phyloP scores from a whole-genome alignment of 2,113 vertebrate genomes.

The Perca schrenkii region DNA sequence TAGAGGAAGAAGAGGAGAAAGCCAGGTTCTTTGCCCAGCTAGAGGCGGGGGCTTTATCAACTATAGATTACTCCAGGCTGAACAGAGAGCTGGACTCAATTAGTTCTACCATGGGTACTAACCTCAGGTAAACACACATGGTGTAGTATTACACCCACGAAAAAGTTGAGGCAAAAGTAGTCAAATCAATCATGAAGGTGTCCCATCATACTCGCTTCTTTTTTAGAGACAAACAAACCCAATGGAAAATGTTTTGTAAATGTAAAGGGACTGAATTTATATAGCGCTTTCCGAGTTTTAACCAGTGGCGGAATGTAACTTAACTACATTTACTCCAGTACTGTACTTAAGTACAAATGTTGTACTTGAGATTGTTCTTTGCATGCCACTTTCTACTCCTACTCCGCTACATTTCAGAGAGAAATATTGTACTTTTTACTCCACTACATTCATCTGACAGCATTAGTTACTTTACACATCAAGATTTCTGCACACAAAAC shows the following conservation, averaged over 20 bases:
- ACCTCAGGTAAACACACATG: slow-evolving; percentile 50
- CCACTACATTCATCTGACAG: too few relatives aligned
- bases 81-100: slow-evolving; percentile 90
- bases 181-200: background rate
- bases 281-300: too few relatives aligned
- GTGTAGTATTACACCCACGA: background rate
- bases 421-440: too few relatives aligned
- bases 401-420: too few relatives aligned
- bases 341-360: too few relatives aligned
- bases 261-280: too few relatives aligned
- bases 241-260: background rate
- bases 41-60: slow-evolving; percentile 86
- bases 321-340: too few relatives aligned
- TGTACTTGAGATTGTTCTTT: too few relatives aligned
- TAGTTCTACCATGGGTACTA: slow-evolving; percentile 72
- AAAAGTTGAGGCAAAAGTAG: background rate
- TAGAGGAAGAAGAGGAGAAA: slow-evolving; percentile 93
- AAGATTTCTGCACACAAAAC: too few relatives aligned
- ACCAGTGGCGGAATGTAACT: too few relatives aligned
- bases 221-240: background rate
- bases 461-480: too few relatives aligned
- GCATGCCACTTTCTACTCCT: too few relatives aligned
- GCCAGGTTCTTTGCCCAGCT: slow-evolving; percentile 89
- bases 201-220: background rate
- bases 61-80: slow-evolving; percentile 89